phyloP scores from a whole-genome alignment of 2,888 invertebrate species.

The Dromius quadrimaculatus region DNA sequence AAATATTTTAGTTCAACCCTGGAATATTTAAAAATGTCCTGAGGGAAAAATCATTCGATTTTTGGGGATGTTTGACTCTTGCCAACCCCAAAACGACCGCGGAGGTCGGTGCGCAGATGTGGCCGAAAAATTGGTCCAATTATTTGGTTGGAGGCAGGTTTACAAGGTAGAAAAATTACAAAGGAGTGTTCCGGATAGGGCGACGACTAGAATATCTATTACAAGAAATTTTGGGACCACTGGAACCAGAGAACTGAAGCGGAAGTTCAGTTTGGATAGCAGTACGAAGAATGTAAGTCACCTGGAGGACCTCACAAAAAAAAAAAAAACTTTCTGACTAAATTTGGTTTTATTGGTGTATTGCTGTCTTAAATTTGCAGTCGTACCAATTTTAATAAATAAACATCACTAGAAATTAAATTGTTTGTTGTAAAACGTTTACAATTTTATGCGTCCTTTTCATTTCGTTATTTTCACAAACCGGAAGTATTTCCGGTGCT shows the following conservation, averaged over 20 bases:
- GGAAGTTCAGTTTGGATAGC: constrained; percentile 47
- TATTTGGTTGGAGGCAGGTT: constrained; percentile 85
- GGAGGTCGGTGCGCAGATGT: constrained; percentile 77
- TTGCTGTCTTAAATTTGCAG: too few relatives aligned
- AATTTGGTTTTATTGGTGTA: too few relatives aligned
- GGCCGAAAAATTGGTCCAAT: constrained; percentile 80
- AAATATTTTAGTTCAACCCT: too few relatives aligned
- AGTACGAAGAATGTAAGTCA: constrained; percentile 17
- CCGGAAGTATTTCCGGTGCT: too few relatives aligned
- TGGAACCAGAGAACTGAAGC: not conserved
- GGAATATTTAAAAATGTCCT: too few relatives aligned
- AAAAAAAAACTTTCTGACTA: too few relatives aligned
- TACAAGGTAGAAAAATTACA: constrained; percentile 84
- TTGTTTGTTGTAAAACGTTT: too few relatives aligned
- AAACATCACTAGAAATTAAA: too few relatives aligned
- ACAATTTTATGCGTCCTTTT: too few relatives aligned
- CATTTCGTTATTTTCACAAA: too few relatives aligned
- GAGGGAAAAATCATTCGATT: too few relatives aligned
- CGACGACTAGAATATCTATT: constrained; percentile 68
- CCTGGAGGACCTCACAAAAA: constrained; percentile 7
- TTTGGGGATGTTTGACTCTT: constrained; percentile 63
- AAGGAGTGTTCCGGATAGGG: constrained; percentile 70
- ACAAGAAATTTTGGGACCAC: constrained; percentile 61
- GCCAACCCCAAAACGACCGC: constrained; percentile 59
- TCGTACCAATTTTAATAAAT: too few relatives aligned